Base-by-base conservation (phyloP, 1,140 invertebrate species). In the Scaptomyza hsui region DNA sequence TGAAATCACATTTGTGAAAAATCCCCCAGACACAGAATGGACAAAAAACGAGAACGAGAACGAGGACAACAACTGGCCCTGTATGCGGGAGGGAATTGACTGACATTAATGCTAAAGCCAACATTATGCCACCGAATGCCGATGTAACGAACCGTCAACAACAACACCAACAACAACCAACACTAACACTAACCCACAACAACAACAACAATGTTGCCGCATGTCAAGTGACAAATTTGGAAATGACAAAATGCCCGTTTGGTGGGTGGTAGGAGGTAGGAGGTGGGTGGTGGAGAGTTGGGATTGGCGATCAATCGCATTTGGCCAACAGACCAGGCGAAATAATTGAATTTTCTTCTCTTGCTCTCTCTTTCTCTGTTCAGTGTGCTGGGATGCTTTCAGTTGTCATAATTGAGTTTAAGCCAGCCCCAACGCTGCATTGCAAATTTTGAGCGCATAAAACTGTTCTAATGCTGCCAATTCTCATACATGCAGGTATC, bases 161-260 rank as follows among this genome's bases (percentile, higher is more conserved):
- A 9, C 49, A 47, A 18, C 41, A 55, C 1, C 4, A 35, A 10
- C 35, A 49, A n/a, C 9, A 15, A 41, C 37, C 37, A 39, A 15
- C 39, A 6, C 19, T 4, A 21, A 21, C 19, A 44, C 12, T 19
- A 18, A 48, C 18, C 60, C 13, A 24, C 41, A 41, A 15, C 24
- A 37, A 21, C 29, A 16, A 4, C 16, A 42, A 68, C 47, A 48
- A 57, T 72, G 67, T 42, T 80, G 72, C 61, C 72, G 47, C 68
- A 77, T 75, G 82, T 88, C 82, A 88, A 88, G 74, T 81, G 82
- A 86, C 82, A 86, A 86, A 88, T 88, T 88, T 88, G 75, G 72
- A 88, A 88, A 78, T 86, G 81, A 86, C 78, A 86, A 81, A 86
- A 88, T 78, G 67, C 64, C 52, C 64, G 73, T 79, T 85, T 85